Percentiles rank a stretch among this genome's conserved stretches.
phyloP scores from a whole-genome alignment of 2,888 invertebrate species.

The Tryphoninae sp. region DNA sequence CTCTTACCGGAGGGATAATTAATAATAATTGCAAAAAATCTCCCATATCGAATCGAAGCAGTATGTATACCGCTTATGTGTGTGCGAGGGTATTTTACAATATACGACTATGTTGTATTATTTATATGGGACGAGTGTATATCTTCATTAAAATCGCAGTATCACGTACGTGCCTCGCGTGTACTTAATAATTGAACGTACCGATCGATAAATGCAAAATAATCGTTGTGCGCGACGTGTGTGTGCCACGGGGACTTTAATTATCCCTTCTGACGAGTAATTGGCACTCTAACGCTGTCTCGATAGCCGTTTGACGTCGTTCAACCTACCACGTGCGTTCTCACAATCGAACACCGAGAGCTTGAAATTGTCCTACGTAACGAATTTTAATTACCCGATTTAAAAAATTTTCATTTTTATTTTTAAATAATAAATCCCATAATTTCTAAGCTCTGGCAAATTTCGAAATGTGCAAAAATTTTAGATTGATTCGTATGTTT shows the following conservation, averaged over 20 bases:
- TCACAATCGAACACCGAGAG: not conserved
- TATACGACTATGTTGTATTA: slow-evolving; percentile 23
- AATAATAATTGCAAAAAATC: slow-evolving; percentile 41
- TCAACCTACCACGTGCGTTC: not conserved
- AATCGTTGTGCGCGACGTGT: slow-evolving; percentile 24
- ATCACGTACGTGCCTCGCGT: slow-evolving; percentile 5
- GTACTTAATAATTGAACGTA: slow-evolving; percentile 20
- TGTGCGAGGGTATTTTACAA: not conserved
- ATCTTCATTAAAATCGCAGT: slow-evolving; percentile 40
- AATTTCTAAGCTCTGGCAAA: too few relatives aligned
- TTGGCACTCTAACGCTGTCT: not conserved
- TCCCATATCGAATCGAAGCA: slow-evolving; percentile 18
- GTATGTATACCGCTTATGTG: not conserved
- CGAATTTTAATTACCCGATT: too few relatives aligned
- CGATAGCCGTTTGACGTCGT: not conserved
- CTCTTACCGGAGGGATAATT: slow-evolving; percentile 32
- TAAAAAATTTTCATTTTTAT: too few relatives aligned
- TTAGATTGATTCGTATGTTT: too few relatives aligned
- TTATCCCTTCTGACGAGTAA: slow-evolving; percentile 9
- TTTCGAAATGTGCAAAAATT: too few relatives aligned
- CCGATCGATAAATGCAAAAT: slow-evolving; percentile 31
- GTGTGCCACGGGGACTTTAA: not conserved
- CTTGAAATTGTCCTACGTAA: too few relatives aligned
- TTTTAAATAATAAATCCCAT: too few relatives aligned
- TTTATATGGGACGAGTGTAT: slow-evolving; percentile 30